Base-by-base conservation (phyloP, 1,140 invertebrate genomes). In the Teleopsis dalmanni region DNA sequence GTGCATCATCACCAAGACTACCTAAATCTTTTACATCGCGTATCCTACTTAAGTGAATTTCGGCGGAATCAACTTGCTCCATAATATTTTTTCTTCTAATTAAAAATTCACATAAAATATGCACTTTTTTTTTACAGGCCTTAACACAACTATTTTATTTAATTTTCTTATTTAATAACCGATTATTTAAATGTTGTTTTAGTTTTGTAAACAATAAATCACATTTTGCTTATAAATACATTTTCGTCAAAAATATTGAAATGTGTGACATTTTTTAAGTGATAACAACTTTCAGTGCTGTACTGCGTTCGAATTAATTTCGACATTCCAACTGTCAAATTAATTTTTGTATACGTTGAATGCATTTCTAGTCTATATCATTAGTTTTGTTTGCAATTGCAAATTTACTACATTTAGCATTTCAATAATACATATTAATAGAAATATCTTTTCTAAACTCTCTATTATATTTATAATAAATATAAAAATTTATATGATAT, bases 41-140 rank as follows among this genome's bases (percentile, higher is more conserved):
- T 64, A 67, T 67, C 59, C 64, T 66, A 52, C 62, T 67, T 53
- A 67, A 48, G 61, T 67, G 64, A 56, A 67, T 56, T 47, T 66
- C 63, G 45, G 60, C 60, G 49, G 64, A 67, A 59, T 67, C 64
- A 41, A 59, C 57, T 58, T 67, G 64, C 67, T 67, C 64, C 64
- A 67, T 64, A 59, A 53, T 56, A 51, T 51, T 51, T 56, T 57
- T 50, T 52, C 50, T 48, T 48, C 36, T 41, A 45, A 52, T 42
- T 41, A 47, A 33, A 40, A 36, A 47, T 47, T 47, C 38, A 41
- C 50, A 42, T 25, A 10, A 41, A 51, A 25, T 23, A 22, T 35
- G 34, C 27, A 42, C 29, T 51, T 42, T 36, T 29, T 36, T 27
- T 23, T 47, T 31, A 31, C 34, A 31, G 5, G 14, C n/a, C 19